phyloP scores from a whole-genome alignment of 1,140 invertebrate genomes.

The Melipona quadrifasciata region DNA sequence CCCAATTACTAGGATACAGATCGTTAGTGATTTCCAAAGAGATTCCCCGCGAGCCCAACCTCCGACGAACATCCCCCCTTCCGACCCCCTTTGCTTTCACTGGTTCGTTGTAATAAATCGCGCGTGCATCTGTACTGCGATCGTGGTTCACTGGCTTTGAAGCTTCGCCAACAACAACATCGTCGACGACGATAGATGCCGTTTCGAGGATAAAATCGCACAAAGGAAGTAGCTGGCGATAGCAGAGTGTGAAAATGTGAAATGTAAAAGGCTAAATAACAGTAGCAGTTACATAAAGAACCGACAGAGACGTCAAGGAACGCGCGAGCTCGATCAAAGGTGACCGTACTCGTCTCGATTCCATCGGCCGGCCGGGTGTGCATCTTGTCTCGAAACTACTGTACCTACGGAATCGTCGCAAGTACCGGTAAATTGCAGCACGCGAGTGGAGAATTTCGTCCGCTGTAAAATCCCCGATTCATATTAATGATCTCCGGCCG shows the following conservation, averaged over 20 bases:
- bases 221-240: no score
- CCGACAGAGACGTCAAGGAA: background rate
- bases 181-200: background rate
- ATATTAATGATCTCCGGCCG: conserved; percentile 7
- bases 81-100: background rate
- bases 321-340: conserved; percentile 31
- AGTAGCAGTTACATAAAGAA: background rate
- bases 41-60: conserved; percentile 25
- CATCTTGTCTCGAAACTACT: conserved; percentile 5
- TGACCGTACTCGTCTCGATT: conserved; percentile 44
- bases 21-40: conserved; percentile 67
- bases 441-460: background rate
- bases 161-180: background rate
- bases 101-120: conserved; percentile 25
- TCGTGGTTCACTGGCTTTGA: background rate
- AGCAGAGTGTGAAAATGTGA: background rate
- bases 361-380: background rate
- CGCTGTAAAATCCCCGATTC: background rate
- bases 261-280: background rate
- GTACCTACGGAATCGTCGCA: background rate
- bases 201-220: background rate
- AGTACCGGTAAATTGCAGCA: background rate
- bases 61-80: background rate
- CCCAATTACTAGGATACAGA: conserved; percentile 64
- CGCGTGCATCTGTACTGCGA: background rate